Conservation (phyloP, 2,888 invertebrate genomes). For the Lymantria monacha region DNA sequence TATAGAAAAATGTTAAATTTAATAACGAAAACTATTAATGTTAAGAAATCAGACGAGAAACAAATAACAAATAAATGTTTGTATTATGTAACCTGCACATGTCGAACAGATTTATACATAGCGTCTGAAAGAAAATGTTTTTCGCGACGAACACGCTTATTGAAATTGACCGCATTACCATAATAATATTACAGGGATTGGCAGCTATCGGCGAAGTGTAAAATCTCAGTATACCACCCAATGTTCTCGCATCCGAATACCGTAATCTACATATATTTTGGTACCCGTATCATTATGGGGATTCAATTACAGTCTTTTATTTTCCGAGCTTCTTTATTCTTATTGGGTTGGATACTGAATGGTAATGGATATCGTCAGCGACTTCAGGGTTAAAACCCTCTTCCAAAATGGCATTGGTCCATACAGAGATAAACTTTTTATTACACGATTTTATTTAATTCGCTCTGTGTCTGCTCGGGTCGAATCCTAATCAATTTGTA, state of each 20-base stretch:
- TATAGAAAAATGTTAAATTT: too few relatives aligned
- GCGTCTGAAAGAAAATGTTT: constrained; percentile 63
- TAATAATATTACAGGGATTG: constrained; percentile 80
- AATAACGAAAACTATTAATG: too few relatives aligned
- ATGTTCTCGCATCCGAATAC: constrained; percentile 56
- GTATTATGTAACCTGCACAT: constrained; percentile 48
- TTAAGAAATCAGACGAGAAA: too few relatives aligned
- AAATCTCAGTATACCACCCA: constrained; percentile 68
- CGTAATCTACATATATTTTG: constrained; percentile 64
- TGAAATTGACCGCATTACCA: constrained; percentile 79
- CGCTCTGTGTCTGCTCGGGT: constrained; percentile 28
- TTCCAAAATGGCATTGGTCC: constrained; percentile 37
- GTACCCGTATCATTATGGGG: constrained; percentile 58
- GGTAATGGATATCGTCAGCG: constrained; percentile 47
- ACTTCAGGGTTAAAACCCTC: constrained; percentile 41
- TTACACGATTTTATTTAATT: constrained; percentile 40
- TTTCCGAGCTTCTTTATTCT: constrained; percentile 57
- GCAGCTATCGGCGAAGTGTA: constrained; percentile 73
- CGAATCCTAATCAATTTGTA: constrained; percentile 34
- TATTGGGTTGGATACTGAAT: constrained; percentile 48
- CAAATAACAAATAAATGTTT: too few relatives aligned
- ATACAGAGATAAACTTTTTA: constrained; percentile 42
- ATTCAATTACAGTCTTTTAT: constrained; percentile 67
- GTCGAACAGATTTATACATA: constrained; percentile 67
- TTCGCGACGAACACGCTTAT: constrained; percentile 72